These are phyloP conservation scores for Amblyjoppa fuscipennis DNA, from an alignment of 2,888 invertebrate species.

Conservation along the genomic window DNA sequence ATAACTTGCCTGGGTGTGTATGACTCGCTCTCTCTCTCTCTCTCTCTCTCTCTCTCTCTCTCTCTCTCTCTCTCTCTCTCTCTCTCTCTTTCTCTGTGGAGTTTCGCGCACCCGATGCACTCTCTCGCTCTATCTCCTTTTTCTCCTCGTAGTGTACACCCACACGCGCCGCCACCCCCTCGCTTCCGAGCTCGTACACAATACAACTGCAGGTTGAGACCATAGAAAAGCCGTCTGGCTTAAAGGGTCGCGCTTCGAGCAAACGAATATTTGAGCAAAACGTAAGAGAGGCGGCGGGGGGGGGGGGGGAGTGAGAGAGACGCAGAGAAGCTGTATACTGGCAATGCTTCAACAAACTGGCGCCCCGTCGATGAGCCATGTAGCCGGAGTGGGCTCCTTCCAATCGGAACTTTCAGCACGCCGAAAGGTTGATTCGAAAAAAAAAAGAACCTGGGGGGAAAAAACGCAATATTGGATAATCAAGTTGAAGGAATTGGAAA, in stretches of 20 bases:
- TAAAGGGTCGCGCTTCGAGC: conserved; percentile 81
- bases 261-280: conserved; percentile 54
- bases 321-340: not conserved
- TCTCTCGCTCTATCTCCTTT: conserved; percentile 32
- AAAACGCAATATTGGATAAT: not conserved
- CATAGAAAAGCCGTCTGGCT: conserved; percentile 84
- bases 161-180: conserved; percentile 71
- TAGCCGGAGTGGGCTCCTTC: not conserved
- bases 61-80: conserved; percentile 18
- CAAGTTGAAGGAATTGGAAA: not conserved
- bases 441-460: not conserved
- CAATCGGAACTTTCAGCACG: not conserved
- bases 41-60: conserved; percentile 70
- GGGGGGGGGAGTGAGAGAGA: too few relatives aligned
- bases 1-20: conserved; percentile 53
- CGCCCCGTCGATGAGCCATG: not conserved
- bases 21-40: conserved; percentile 61
- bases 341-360: not conserved
- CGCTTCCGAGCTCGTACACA: conserved; percentile 61
- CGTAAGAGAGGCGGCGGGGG: not conserved
- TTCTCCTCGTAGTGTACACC: conserved; percentile 1
- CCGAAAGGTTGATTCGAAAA: not conserved
- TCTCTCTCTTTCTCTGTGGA: not conserved
- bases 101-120: conserved; percentile 74
- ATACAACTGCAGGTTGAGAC: conserved; percentile 79